phyloP scores from a whole-genome alignment of 2,888 invertebrate genomes.

The Sminthurides aquaticus region DNA sequence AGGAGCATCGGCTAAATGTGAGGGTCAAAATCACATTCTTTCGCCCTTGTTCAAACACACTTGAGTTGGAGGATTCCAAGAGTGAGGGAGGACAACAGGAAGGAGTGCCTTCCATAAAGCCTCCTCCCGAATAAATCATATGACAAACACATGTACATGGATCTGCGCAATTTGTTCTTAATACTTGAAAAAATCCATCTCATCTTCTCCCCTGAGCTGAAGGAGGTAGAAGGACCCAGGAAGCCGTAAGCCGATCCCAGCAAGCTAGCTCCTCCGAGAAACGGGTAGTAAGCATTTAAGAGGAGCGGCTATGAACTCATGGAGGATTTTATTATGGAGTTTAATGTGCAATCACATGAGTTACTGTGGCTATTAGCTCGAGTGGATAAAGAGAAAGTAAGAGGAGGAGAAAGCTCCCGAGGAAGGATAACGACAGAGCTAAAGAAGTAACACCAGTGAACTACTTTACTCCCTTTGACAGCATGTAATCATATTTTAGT shows the following conservation, averaged over 20 bases:
- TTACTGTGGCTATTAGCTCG: slow-evolving; percentile 2
- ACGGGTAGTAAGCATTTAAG: background rate
- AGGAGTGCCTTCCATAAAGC: background rate
- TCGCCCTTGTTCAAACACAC: background rate
- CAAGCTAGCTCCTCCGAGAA: background rate
- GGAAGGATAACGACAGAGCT: background rate
- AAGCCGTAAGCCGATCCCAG: too few relatives aligned
- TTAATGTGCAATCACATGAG: slow-evolving; percentile 9
- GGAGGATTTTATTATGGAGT: slow-evolving; percentile 6
- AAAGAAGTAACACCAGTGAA: background rate
- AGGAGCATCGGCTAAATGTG: background rate
- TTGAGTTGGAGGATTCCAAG: background rate
- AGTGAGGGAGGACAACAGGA: background rate
- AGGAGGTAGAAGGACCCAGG: too few relatives aligned
- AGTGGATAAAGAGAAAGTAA: slow-evolving; percentile 5
- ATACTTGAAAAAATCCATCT: background rate
- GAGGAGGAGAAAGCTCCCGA: background rate
- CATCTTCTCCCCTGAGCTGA: too few relatives aligned
- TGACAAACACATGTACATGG: slow-evolving; percentile 2
- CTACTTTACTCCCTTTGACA: slow-evolving; percentile 5
- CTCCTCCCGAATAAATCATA: background rate
- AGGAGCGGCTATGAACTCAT: background rate
- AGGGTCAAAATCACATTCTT: background rate
- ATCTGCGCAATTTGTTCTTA: background rate
- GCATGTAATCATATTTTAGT: slow-evolving; percentile 4